A percentile compares a stretch with the other conserved stretches of the same genome.
Conservation (phyloP, 2,888 invertebrate genomes). For the Phyto melanocephala region DNA sequence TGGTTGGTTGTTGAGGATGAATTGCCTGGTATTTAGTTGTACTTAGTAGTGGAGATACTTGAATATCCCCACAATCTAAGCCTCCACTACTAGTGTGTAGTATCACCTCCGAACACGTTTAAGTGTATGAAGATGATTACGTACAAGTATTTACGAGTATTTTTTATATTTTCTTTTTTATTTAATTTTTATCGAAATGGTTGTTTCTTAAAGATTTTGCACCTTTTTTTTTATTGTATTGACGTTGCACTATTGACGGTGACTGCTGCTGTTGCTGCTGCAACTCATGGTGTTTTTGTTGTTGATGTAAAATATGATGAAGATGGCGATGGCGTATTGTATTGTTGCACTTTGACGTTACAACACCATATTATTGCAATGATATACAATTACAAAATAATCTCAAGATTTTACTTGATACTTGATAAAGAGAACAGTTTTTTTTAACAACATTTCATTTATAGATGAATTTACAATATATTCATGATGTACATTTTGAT, state of each 20-base stretch:
- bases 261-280: conserved; percentile 6
- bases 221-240: conserved; percentile 38
- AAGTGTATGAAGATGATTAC: conserved; percentile 7
- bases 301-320: conserved; percentile 5
- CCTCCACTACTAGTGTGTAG: conserved; percentile 13
- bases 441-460: not conserved
- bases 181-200: conserved; percentile 25
- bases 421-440: not conserved
- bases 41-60: conserved; percentile 43
- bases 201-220: conserved; percentile 53
- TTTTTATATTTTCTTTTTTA: not conserved
- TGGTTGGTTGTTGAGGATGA: conserved; percentile 44
- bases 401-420: conserved; percentile 35
- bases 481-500: not conserved
- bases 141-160: not conserved
- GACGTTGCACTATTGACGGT: conserved; percentile 30
- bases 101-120: conserved; percentile 45
- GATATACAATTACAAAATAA: conserved; percentile 57
- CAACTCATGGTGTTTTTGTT: not conserved
- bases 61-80: conserved; percentile 16
- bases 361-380: conserved; percentile 53
- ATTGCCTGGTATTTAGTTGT: conserved; percentile 58
- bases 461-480: not conserved
- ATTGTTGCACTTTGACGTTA: conserved; percentile 57
- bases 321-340: conserved; percentile 53